These are phyloP conservation scores for Casuarius casuarius DNA, from an alignment of 2,113 vertebrate species.

Conservation along the genomic window DNA sequence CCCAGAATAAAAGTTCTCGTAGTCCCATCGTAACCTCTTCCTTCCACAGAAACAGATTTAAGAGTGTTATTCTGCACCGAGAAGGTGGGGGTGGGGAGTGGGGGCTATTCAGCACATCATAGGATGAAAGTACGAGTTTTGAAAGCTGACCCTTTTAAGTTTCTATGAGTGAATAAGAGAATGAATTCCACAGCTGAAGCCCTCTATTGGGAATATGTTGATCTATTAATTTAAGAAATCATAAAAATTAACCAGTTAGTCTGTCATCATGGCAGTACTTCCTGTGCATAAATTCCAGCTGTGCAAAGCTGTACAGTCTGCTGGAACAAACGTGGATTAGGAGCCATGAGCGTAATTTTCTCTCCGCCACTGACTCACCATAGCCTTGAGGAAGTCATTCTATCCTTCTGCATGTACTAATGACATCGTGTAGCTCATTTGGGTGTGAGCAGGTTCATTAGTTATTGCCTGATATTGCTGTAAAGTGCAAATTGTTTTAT, in stretches of 20 bases:
- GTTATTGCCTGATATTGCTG: constrained; percentile 28
- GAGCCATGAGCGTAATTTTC: not conserved
- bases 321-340: not conserved
- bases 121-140: not conserved
- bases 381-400: constrained; percentile 27
- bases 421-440: not conserved
- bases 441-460: constrained; percentile 60
- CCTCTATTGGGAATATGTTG: not conserved
- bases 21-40: not conserved
- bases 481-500: constrained; percentile 52
- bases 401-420: not conserved
- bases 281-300: not conserved
- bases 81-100: not conserved
- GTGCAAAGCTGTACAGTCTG: not conserved
- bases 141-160: not conserved
- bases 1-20: not conserved
- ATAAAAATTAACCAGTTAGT: not conserved
- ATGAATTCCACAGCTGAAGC: not conserved
- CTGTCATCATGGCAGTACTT: not conserved
- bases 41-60: not conserved
- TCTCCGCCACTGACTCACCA: constrained; percentile 30
- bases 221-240: not conserved
- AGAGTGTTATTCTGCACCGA: not conserved
- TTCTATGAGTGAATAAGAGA: not conserved
- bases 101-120: not conserved